These are phyloP conservation scores for Cariama cristata DNA, from an alignment of 2,113 vertebrate genomes.

Conservation along the genomic window DNA sequence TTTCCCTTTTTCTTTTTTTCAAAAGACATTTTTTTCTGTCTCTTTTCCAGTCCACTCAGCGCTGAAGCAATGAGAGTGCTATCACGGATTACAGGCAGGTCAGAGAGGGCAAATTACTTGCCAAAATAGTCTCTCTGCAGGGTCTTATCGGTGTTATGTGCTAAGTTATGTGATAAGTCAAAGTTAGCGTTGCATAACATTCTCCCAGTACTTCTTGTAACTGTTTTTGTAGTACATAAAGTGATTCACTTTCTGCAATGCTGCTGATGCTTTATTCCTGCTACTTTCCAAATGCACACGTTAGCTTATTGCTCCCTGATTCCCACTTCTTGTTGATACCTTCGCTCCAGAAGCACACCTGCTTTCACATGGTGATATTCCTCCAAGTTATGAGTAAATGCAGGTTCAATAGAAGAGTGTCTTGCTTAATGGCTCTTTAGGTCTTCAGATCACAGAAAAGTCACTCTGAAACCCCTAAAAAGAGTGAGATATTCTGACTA, in stretches of 20 bases:
- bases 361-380: background rate
- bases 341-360: background rate
- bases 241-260: background rate
- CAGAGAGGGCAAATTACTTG: slow-evolving; percentile 64
- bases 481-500: background rate
- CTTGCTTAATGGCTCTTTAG: background rate
- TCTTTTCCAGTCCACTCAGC: slow-evolving; percentile 3
- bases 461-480: background rate
- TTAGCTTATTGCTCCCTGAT: background rate
- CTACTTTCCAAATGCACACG: background rate
- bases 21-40: background rate
- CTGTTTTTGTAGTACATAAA: background rate
- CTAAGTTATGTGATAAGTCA: slow-evolving; percentile 64
- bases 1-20: background rate
- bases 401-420: background rate
- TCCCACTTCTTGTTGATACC: background rate
- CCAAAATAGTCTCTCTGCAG: slow-evolving; percentile 57
- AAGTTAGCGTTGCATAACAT: slow-evolving; percentile 64
- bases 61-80: slow-evolving; percentile 19
- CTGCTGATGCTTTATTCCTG: background rate
- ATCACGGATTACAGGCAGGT: slow-evolving; percentile 57
- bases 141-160: slow-evolving; percentile 31
- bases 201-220: slow-evolving; percentile 2
- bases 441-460: background rate
- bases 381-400: background rate